Evolutionary conservation across 2,888 invertebrate genomes (phyloP).

Genomic region (Linyphia triangularis): DNA sequence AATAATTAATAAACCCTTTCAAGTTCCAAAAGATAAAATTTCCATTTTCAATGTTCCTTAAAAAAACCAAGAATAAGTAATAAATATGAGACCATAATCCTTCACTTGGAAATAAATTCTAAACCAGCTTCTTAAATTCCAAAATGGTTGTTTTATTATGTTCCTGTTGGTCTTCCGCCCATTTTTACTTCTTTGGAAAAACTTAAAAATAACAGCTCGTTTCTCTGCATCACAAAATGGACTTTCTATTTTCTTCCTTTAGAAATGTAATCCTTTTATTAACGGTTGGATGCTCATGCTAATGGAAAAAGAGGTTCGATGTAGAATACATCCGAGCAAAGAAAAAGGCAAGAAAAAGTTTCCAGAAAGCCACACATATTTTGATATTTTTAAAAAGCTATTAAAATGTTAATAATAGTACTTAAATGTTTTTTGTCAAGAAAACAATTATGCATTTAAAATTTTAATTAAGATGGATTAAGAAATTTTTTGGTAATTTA

Average conservation of each 20-base stretch:
- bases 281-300: conserved; percentile 29
- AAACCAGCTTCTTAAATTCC: not conserved
- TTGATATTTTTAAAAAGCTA: no score
- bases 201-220: conserved; percentile 22
- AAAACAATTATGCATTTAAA: no score
- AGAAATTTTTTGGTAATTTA: no score
- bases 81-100: not conserved
- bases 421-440: no score
- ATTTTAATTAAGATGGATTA: no score
- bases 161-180: not conserved
- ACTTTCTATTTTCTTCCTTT: not conserved
- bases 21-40: not conserved
- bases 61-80: not conserved
- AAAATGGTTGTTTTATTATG: not conserved
- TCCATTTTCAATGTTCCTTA: not conserved
- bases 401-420: no score
- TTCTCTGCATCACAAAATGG: conserved; percentile 1
- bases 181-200: conserved; percentile 21
- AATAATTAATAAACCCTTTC: not conserved
- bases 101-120: not conserved
- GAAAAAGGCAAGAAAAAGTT: no score
- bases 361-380: no score
- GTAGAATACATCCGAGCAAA: not conserved
- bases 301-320: conserved; percentile 17
- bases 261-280: conserved; percentile 27